A percentile compares a stretch with the other conserved stretches of the same genome.
These are phyloP conservation scores for Poeciliopsis infans DNA, from an alignment of 2,797 vertebrate genomes.

Conservation along the genomic window DNA sequence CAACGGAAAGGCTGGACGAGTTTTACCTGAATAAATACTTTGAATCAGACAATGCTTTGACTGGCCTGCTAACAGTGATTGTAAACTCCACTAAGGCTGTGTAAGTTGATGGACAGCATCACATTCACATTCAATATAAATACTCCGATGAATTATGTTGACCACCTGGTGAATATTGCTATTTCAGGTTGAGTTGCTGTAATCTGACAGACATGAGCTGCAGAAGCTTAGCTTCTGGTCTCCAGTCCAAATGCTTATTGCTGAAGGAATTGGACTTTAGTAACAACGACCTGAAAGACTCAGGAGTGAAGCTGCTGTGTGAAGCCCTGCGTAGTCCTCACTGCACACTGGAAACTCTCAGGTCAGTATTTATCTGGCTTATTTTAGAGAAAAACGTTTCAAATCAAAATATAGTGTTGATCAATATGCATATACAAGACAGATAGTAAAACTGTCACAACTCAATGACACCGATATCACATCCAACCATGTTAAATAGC, in stretches of 20 bases:
- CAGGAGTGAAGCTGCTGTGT: slow-evolving; percentile 37
- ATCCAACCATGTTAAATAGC: background rate
- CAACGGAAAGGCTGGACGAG: background rate
- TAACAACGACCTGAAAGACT: slow-evolving; percentile 43
- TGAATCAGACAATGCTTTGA: slow-evolving; percentile 29
- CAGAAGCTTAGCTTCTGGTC: slow-evolving; percentile 6
- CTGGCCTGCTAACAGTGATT: slow-evolving; percentile 37
- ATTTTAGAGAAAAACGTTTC: background rate
- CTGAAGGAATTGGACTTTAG: slow-evolving; percentile 37
- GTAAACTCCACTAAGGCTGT: slow-evolving; percentile 33
- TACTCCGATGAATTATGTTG: accelerated
- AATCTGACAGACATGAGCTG: slow-evolving; percentile 36
- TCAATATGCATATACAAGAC: background rate
- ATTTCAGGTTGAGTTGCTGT: slow-evolving; percentile 32
- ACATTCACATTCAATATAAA: background rate
- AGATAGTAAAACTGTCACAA: background rate
- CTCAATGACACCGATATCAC: background rate
- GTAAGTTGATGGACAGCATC: slow-evolving; percentile 22
- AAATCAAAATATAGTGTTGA: background rate
- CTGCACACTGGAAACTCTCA: slow-evolving; percentile 46
- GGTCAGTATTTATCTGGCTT: slow-evolving; percentile 18
- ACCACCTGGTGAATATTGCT: background rate
- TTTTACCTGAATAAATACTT: slow-evolving; percentile 37
- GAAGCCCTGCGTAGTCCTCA: slow-evolving; percentile 27
- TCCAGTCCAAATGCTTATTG: background rate